Conservation (phyloP, 2,113 vertebrate species). For the Acanthisitta chloris region DNA sequence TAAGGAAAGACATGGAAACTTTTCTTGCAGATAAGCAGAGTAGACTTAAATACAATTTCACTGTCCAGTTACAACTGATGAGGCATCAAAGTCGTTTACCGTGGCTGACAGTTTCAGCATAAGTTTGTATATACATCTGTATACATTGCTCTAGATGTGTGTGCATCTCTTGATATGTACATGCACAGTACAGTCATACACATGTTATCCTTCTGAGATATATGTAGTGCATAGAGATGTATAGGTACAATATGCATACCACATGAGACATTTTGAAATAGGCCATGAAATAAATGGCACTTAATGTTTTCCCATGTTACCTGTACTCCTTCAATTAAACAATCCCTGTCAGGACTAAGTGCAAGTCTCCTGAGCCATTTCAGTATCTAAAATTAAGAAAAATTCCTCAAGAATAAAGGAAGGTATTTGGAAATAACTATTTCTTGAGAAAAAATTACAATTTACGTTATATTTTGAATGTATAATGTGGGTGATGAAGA, state of each 20-base stretch:
- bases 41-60: background rate
- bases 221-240: background rate
- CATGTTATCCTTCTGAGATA: background rate
- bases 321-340: background rate
- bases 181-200: background rate
- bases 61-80: background rate
- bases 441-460: background rate
- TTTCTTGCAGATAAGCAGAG: background rate
- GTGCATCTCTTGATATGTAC: background rate
- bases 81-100: background rate
- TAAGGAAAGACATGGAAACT: background rate
- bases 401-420: background rate
- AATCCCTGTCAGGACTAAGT: background rate
- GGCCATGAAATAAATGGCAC: background rate
- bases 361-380: background rate
- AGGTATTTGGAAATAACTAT: background rate
- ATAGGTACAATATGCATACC: background rate
- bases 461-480: background rate
- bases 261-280: background rate
- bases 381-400: background rate
- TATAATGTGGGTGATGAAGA: background rate
- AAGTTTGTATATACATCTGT: background rate
- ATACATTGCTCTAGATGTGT: background rate
- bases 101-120: background rate
- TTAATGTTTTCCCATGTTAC: background rate